phyloP scores from a whole-genome alignment of 1,140 invertebrate genomes.

The Micrasema longulum region DNA sequence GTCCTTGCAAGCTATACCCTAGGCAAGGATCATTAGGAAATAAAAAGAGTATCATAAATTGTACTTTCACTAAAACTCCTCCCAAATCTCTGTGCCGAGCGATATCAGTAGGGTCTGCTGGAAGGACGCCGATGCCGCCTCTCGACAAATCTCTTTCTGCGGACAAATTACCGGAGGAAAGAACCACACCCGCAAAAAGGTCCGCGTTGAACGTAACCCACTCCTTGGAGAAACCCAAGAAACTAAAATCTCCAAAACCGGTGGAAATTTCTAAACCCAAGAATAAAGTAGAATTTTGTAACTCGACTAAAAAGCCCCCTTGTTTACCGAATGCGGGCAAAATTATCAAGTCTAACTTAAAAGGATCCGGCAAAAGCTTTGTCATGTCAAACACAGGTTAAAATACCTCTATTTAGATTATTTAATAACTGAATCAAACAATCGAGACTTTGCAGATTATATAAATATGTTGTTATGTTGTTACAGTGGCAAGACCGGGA shows the following conservation, averaged over 20 bases:
- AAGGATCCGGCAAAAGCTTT: constrained; percentile 66
- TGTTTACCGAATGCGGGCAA: constrained; percentile 57
- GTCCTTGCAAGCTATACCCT: constrained; percentile 48
- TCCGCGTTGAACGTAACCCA: constrained; percentile 60
- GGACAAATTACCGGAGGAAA: constrained; percentile 1
- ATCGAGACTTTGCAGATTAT: no score
- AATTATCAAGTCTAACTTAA: constrained; percentile 65
- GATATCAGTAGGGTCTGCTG: constrained; percentile 60
- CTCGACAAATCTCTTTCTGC: background rate
- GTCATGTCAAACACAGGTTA: constrained; percentile 58
- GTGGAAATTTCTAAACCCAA: constrained; percentile 24
- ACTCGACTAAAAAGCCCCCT: constrained; percentile 58
- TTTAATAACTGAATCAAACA: no score
- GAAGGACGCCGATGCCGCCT: constrained; percentile 58
- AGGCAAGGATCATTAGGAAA: constrained; percentile 38
- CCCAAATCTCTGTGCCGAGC: constrained; percentile 49
- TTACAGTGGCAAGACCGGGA: constrained; percentile 21
- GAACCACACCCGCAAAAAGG: constrained; percentile 53
- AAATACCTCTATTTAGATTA: no score
- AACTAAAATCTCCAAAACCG: constrained; percentile 48
- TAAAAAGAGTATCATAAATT: constrained; percentile 25
- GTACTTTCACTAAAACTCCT: constrained; percentile 52
- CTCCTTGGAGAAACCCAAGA: constrained; percentile 60
- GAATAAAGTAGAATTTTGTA: constrained; percentile 63
- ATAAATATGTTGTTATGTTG: constrained; percentile 16